Evolutionary conservation across 2,888 invertebrate species (phyloP).

Genomic region (Tridacna gigas): DNA sequence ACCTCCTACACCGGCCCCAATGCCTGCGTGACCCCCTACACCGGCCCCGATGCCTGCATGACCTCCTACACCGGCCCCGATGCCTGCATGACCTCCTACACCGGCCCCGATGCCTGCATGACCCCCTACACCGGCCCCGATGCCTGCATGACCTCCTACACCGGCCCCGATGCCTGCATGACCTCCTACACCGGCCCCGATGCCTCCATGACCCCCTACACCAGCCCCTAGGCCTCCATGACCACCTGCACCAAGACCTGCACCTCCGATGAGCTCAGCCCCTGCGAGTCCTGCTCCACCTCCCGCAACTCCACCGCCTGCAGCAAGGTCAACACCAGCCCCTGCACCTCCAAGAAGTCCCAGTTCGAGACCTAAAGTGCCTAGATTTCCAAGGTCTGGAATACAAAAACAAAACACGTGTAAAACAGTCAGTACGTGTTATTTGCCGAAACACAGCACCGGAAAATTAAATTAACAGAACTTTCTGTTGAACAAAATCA

Average conservation of each 20-base stretch:
- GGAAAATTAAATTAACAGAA: too few relatives aligned
- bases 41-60: slow-evolving; percentile 11
- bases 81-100: neutral
- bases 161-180: neutral
- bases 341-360: neutral
- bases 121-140: neutral
- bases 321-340: neutral
- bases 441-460: too few relatives aligned
- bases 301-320: too few relatives aligned
- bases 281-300: neutral
- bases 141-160: neutral
- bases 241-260: neutral
- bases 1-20: slow-evolving; percentile 8
- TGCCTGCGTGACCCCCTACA: neutral
- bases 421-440: neutral
- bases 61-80: slow-evolving; percentile 14
- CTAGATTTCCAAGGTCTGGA: neutral
- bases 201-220: slow-evolving; percentile 1
- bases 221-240: neutral
- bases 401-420: neutral
- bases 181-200: neutral
- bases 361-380: neutral
- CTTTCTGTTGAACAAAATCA: too few relatives aligned
- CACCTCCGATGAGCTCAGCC: neutral
- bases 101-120: neutral